Evolutionary conservation across 2,113 vertebrate species (phyloP), one percentile per base, ranked within the genome.

Genomic region (Columbina picui): DNA sequence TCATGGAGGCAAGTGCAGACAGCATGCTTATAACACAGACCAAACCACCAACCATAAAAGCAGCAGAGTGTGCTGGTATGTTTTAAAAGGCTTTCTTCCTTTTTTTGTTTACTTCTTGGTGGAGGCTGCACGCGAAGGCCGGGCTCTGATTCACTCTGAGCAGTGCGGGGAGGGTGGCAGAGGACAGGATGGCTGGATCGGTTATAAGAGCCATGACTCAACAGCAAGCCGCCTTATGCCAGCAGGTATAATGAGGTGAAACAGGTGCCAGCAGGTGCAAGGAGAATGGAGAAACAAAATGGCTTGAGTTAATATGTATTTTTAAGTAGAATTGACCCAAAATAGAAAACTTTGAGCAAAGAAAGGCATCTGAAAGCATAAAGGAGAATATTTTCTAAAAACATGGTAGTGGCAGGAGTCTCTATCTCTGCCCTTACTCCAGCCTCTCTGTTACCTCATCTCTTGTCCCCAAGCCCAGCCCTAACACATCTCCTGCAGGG

Each of bases 1-100:
- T 65, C 67, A 57, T 15, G 22, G 23, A 83, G 65, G 79, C 14
- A 7, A 52, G 38, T n/a, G 12, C 47, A 76, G 52, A 29, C 7
- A 70, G 15, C 39, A 14, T 22, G 25, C 60, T 77, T 65, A 6
- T 64, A 81, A 50, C 56, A 63, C 39, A 50, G 64, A 52, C 22
- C 34, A 52, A 92, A 47, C 30, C n/a, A 39, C 29, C 0, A 0
- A 39, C 18, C 1, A 0, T 55, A 41, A 52, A 19, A 71, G 27
- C 69, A 67, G 41, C 8, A 88, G 41, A 27, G 50, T 70, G 30
- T 30, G 25, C 38, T 38, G 26, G 5, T 49, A 64, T 80, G 23
- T 34, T 87, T 77, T 83, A 60, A 68, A 67, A 67, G 14, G 13
- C 17, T 77, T 88, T 50, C 39, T 57, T 88, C 49, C 20, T 45